Percentiles rank a stretch among this genome's conserved stretches.
phyloP scores from a whole-genome alignment of 2,888 invertebrate genomes.

The Drosophila engyochracea region DNA sequence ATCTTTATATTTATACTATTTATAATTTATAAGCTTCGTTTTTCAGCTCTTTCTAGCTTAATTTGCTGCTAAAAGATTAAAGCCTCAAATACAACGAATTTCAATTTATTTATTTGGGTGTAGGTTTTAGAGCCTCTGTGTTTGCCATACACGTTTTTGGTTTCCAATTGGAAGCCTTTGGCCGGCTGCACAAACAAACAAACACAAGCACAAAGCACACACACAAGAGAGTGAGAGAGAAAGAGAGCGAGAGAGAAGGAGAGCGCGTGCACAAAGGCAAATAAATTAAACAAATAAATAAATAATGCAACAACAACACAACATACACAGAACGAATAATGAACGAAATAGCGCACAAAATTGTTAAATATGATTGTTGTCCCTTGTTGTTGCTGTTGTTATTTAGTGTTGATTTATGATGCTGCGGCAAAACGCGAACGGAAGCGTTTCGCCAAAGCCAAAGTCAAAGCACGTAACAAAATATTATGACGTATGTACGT shows the following conservation, averaged over 20 bases:
- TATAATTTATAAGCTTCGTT: not conserved
- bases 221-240: slow-evolving; percentile 24
- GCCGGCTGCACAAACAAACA: slow-evolving; percentile 68
- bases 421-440: slow-evolving; percentile 71
- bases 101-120: not conserved
- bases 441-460: slow-evolving; percentile 52
- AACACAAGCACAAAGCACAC: slow-evolving; percentile 33
- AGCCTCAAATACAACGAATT: not conserved
- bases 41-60: not conserved
- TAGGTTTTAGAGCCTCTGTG: slow-evolving; percentile 18
- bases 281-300: slow-evolving; percentile 58
- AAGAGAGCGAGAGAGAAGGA: slow-evolving; percentile 13
- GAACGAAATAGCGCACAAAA: slow-evolving; percentile 47
- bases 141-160: slow-evolving; percentile 37
- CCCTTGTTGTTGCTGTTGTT: slow-evolving; percentile 49
- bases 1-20: not conserved
- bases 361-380: slow-evolving; percentile 65
- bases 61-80: not conserved
- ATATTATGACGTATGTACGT: slow-evolving; percentile 58
- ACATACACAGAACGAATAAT: slow-evolving; percentile 6
- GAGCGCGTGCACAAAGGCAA: slow-evolving; percentile 40
- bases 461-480: slow-evolving; percentile 52
- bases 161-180: slow-evolving; percentile 53
- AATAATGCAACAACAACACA: slow-evolving; percentile 18
- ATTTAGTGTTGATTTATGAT: slow-evolving; percentile 76